Evolutionary conservation across 2,888 invertebrate genomes (phyloP).

Genomic region (Lasioglossum oenotherae): DNA sequence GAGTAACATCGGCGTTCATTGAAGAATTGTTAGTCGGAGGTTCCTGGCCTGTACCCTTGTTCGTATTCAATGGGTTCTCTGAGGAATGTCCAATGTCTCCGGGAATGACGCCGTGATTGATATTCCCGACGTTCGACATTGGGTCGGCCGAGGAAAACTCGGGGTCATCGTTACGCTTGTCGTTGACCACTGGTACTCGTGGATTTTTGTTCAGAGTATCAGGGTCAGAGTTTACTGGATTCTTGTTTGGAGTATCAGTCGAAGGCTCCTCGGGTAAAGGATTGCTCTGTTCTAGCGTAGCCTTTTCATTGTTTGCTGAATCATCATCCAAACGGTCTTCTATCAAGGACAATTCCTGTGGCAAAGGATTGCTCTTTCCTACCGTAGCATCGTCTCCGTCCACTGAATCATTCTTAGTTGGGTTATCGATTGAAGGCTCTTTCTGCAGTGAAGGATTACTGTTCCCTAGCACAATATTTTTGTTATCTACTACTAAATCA

Average conservation of each 20-base stretch:
- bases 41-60: background rate
- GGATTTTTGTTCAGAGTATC: background rate
- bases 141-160: background rate
- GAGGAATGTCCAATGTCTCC: background rate
- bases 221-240: background rate
- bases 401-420: no score
- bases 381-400: no score
- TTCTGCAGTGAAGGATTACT: no score
- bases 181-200: background rate
- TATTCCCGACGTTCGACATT: background rate
- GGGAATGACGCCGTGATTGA: background rate
- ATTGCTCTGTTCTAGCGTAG: background rate
- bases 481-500: background rate
- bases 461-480: background rate
- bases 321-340: background rate
- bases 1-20: background rate
- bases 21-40: background rate
- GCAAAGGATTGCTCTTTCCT: background rate
- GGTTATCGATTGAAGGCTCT: no score
- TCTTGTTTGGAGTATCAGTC: background rate
- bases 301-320: background rate
- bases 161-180: background rate
- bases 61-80: background rate
- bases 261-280: background rate
- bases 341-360: background rate